Evolutionary conservation across 2,113 vertebrate species (phyloP), one percentile per base, ranked within the genome.

Genomic region (Ciconia maguari): DNA sequence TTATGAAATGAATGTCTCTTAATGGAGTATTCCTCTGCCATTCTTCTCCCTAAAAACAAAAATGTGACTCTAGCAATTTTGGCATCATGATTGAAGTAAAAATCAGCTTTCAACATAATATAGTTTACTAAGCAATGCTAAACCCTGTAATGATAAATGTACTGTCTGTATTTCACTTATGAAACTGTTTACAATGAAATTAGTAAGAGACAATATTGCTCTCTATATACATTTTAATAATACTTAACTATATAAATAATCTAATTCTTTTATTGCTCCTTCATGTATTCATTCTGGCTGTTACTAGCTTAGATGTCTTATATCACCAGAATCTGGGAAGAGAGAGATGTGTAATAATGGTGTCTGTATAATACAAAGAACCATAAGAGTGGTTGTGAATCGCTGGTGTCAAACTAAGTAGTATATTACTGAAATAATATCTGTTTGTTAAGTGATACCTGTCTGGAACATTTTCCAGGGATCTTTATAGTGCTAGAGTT

Each of bases 161-260:
- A 60, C 57, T 92, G 30, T 62, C 57, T 92, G 41, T 42, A 70
- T 88, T 94, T 85, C 44, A 51, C 55, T 87, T 91, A 79, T 96
- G 78, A 51, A 89, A 64, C 55, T 27, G 25, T 90, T 87, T 81
- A 70, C 70, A 81, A 14, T 68, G n/a, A 94, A 94, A 94, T 96
- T 86, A 81, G 83, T 82, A 74, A 89, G 69, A 87, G 32, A 81
- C 13, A 83, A 69, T 94, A 90, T 92, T 81, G 26, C 42, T 87
- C 16, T 78, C 5, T 52, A 2, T 76, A 20, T 77, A 41, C 26
- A 19, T 34, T 61, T 71, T 86, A 77, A 58, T 26, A 83, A 52
- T 86, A 75, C 22, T 64, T 78, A 94, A 27, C 60, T 93, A 16
- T 75, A 49, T 86, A 84, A 93, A 89, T 74, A 88, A 81, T 91